phyloP scores from a whole-genome alignment of 2,888 invertebrate genomes.

The Sphaerophoria rueppellii region DNA sequence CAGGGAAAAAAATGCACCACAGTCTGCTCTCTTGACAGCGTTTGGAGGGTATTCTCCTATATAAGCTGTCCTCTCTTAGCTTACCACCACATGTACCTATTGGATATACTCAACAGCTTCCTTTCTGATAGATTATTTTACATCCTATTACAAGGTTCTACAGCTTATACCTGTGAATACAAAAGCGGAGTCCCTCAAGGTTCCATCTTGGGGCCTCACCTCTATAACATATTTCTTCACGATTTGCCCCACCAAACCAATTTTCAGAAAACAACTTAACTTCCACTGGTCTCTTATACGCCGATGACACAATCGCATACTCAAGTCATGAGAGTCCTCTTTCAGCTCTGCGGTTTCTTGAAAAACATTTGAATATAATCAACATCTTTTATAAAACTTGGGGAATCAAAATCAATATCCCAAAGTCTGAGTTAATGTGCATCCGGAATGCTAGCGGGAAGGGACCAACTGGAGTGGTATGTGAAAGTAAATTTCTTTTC shows the following conservation, averaged over 20 bases:
- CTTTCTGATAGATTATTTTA: conserved; percentile 9
- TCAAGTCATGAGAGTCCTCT: background rate
- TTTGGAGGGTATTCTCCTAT: background rate
- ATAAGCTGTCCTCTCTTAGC: background rate
- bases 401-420: too few species aligned
- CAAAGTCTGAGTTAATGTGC: too few species aligned
- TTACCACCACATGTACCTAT: background rate
- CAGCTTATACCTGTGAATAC: background rate
- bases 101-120: background rate
- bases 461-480: too few species aligned
- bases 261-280: background rate
- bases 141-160: background rate
- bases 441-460: too few species aligned
- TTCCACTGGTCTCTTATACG: background rate
- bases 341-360: too few species aligned
- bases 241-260: conserved; percentile 2
- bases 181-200: background rate
- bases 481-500: too few species aligned
- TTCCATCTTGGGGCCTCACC: background rate
- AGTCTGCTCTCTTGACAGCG: too few species aligned
- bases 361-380: background rate
- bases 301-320: background rate
- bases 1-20: too few species aligned
- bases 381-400: background rate
- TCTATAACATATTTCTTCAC: too few species aligned